A percentile compares a stretch with the other conserved stretches of the same genome.
phyloP scores from a whole-genome alignment of 1,140 invertebrate genomes.

The Drosophila bipectinata region DNA sequence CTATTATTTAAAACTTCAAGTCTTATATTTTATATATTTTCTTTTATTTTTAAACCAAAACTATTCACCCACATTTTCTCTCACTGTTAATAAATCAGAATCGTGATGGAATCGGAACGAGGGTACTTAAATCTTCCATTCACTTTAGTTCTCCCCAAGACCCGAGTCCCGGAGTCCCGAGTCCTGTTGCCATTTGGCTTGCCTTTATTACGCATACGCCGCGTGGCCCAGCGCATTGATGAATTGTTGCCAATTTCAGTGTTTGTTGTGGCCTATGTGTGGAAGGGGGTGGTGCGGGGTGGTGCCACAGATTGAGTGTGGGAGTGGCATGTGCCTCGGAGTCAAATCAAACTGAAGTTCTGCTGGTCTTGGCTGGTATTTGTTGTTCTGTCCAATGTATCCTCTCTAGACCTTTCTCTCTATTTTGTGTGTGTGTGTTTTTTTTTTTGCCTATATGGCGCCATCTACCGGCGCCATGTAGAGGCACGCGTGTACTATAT shows the following conservation, averaged over 20 bases:
- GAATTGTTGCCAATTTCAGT: constrained; percentile 66
- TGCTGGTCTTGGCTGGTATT: constrained; percentile 50
- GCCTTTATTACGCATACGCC: constrained; percentile 72
- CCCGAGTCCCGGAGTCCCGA: background rate
- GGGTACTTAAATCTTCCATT: constrained; percentile 7
- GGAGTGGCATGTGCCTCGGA: constrained; percentile 32
- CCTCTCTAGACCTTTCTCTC: constrained; percentile 20
- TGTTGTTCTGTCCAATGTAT: constrained; percentile 36
- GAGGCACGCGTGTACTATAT: constrained; percentile 52
- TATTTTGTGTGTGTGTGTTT: constrained; percentile 15
- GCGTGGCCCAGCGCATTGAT: constrained; percentile 66
- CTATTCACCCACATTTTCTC: background rate
- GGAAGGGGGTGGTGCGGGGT: background rate
- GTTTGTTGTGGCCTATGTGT: background rate
- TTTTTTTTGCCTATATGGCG: constrained; percentile 55
- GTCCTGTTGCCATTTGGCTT: constrained; percentile 3
- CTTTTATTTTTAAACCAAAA: no score
- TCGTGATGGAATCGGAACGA: background rate
- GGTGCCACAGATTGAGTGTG: background rate
- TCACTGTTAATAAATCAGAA: no score
- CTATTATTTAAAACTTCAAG: no score
- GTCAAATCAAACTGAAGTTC: constrained; percentile 62
- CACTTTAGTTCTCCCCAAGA: background rate
- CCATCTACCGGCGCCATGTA: constrained; percentile 66
- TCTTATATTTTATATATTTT: no score